Evolutionary conservation across 2,113 vertebrate species (phyloP).

Genomic region (Bostrychus sinensis): DNA sequence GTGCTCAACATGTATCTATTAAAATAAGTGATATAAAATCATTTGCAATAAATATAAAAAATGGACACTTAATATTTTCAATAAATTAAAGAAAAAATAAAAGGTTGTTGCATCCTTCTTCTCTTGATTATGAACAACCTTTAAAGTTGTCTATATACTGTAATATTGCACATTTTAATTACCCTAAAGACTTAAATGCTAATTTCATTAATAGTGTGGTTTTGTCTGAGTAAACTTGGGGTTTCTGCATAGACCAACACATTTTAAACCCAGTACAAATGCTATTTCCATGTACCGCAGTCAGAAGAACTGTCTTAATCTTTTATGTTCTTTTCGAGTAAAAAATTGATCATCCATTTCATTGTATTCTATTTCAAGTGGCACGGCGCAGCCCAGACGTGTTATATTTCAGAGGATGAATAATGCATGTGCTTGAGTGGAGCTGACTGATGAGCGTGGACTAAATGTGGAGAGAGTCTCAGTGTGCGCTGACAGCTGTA

Average conservation of each 20-base stretch:
- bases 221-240: too few relatives aligned
- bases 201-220: too few relatives aligned
- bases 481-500: slow-evolving; percentile 54
- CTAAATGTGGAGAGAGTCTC: slow-evolving; percentile 14
- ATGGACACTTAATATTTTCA: too few relatives aligned
- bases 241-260: neutral
- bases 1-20: too few relatives aligned
- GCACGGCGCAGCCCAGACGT: neutral
- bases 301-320: neutral
- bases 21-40: too few relatives aligned
- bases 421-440: slow-evolving; percentile 12
- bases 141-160: too few relatives aligned
- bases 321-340: slow-evolving; percentile 6
- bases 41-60: too few relatives aligned
- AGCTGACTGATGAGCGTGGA: slow-evolving; percentile 15
- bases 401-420: slow-evolving; percentile 21
- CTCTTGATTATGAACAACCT: too few relatives aligned
- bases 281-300: neutral
- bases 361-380: slow-evolving; percentile 6
- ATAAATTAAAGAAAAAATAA: too few relatives aligned
- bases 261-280: neutral
- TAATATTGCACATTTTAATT: too few relatives aligned
- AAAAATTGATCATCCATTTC: neutral
- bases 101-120: too few relatives aligned
- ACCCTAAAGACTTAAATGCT: too few relatives aligned